Evolutionary conservation across 2,113 vertebrate species (phyloP), one percentile per base, ranked within the genome.

Genomic region (Triplophysa dalaica): DNA sequence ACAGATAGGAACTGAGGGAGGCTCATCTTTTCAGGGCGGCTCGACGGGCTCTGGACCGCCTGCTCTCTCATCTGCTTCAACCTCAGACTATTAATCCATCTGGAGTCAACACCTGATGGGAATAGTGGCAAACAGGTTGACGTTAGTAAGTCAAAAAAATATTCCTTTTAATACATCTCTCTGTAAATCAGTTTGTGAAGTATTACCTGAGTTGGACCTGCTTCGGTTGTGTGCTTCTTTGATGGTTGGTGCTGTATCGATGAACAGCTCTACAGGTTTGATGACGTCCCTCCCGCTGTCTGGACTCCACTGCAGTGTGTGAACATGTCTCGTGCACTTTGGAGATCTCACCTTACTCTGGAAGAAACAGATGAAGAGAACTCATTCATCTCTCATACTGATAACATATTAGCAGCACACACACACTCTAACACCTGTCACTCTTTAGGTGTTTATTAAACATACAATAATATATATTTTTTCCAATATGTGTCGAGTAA

Each of bases 341-440:
- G 96, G 96, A 85, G 94, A 90, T 90, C 91, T 95, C 12, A 99
- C 98, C 43, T 96, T 94, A 79, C 84, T 94, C 98, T 98, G 86
- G 4, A 78, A 83, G 78, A 84, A 84, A 45, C 43, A 45, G 10
- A 45, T 45, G 43, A 45, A 45, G 43, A 45, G 1, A 45, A 9
- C 8, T 10, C 8, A 45, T 11, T 11, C 43, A 45, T 45, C 11
- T 12, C 43, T 45, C 11, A 45, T 45, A 45, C 8, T 45, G 43
- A 45, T 45, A 12, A 11, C 43, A 11, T 9, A 12, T 45, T 12
- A 38, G 29, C 29, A 33, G 33, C 43, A 45, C 43, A 43, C 41
- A 43, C 41, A 43, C 0, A 43, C 8, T 43, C 2, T 43, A 8
- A 9, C 41, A 45, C 10, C 33, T 38, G 33, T 38, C 33, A 7